Evolutionary conservation across 35 echinoderm and acorn worm genomes (phyloP), one percentile per base, ranked within the genome.

Genomic region (Anneissia japonica): DNA sequence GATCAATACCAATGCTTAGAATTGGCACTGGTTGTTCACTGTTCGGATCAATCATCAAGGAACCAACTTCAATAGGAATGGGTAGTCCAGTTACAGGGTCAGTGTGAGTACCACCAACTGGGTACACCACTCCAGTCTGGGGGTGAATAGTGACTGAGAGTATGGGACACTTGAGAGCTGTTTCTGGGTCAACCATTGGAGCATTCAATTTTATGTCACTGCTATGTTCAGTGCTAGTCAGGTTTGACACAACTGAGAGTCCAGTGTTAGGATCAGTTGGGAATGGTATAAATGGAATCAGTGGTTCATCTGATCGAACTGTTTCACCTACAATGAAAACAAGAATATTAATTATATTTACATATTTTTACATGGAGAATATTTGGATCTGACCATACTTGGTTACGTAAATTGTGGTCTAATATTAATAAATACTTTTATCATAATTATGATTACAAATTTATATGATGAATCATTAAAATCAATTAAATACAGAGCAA

Each of bases 51-150:
- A 98, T 93, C 95, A 98, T 98, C 0, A 98, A 30, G 0, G 95
- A 91, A 19, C 95, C 95, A 19, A 98, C 75, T 80, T 98, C 95
- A 34, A 98, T 93, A 21, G 95, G 92, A 30, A 98, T 77, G 0
- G 95, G 91, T 16, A 98, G 86, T 9, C 91, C 92, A 0, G 95
- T 98, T 17, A 98, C 95, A 30, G 95, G 95, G 86, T 98, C 95
- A 13, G 92, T 90, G 51, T 98, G 95, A 79, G 95, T 98, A 30
- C 95, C 95, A 26, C 77, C 89, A 30, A 98, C 92, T 11, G 95
- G 95, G 75, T 93, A 98, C 32, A 89, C 91, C 17, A 98, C 89
- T 34, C 95, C 95, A 13, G 95, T 88, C 83, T 98, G 92, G 3
- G 95, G 95, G 55, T 98, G 95, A 34, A 98, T 98, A 31, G 95